Evolutionary conservation across 2,888 invertebrate species (phyloP).

Genomic region (Plebejus melissa): DNA sequence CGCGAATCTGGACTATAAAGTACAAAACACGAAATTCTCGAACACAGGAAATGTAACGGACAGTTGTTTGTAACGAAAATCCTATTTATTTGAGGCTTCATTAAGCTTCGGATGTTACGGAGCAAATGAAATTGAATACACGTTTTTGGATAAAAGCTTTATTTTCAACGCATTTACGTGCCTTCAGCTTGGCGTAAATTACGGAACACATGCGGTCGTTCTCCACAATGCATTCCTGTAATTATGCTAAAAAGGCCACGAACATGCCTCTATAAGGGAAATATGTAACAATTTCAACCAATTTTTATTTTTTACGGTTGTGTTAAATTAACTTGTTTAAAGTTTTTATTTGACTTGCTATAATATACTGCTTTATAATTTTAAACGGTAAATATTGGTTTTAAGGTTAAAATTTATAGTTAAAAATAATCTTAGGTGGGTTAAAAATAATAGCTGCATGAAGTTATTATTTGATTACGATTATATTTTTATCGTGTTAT

Average conservation of each 20-base stretch:
- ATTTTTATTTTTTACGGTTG: neutral
- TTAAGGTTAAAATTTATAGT: too few relatives aligned
- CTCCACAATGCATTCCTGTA: constrained; percentile 68
- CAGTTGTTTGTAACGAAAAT: constrained; percentile 21
- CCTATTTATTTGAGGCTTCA: constrained; percentile 25
- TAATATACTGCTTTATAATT: neutral
- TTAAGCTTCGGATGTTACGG: constrained; percentile 27
- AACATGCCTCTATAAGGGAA: constrained; percentile 37
- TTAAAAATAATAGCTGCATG: neutral
- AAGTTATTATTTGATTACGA: neutral
- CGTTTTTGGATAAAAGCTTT: constrained; percentile 46
- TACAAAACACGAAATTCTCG: neutral
- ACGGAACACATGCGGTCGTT: constrained; percentile 53
- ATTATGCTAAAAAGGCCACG: constrained; percentile 64
- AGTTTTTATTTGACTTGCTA: neutral
- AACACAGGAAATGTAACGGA: constrained; percentile 6
- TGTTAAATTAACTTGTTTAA: neutral
- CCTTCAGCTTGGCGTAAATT: constrained; percentile 58
- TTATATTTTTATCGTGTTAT: neutral
- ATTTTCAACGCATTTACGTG: constrained; percentile 49
- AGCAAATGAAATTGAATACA: constrained; percentile 30
- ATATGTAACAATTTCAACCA: constrained; percentile 14
- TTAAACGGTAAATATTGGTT: neutral
- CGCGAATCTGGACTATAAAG: neutral
- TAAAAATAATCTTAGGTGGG: neutral